phyloP scores from a whole-genome alignment of 2,113 vertebrate genomes.

The Cygnus atratus region DNA sequence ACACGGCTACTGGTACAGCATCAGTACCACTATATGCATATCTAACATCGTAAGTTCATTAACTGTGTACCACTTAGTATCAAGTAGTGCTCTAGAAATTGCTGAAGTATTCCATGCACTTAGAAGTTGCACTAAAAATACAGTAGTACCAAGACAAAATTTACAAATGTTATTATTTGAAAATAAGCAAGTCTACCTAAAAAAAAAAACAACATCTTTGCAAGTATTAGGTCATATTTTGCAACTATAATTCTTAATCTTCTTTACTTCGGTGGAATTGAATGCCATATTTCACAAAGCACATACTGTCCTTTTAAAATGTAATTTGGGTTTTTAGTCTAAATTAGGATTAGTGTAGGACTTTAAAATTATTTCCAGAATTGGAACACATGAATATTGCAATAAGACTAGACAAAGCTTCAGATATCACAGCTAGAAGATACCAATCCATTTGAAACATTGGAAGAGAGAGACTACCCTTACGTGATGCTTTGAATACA shows the following conservation, averaged over 20 bases:
- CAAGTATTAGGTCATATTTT: background rate
- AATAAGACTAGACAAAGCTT: background rate
- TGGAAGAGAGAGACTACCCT: background rate
- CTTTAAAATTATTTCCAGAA: background rate
- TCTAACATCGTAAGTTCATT: background rate
- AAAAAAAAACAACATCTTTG: background rate
- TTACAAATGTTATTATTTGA: background rate
- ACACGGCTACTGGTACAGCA: background rate
- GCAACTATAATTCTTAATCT: background rate
- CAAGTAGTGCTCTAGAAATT: background rate
- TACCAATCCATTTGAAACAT: background rate
- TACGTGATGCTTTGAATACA: background rate
- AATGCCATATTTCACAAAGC: background rate
- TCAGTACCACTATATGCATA: background rate
- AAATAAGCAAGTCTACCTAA: background rate
- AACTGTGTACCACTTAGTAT: background rate
- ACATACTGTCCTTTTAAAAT: background rate
- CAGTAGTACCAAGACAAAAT: background rate
- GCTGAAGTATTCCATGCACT: background rate
- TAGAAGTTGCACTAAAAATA: background rate
- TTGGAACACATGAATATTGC: background rate
- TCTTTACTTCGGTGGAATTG: background rate
- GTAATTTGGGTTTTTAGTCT: background rate
- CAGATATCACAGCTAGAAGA: background rate
- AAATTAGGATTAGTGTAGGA: background rate